These are phyloP conservation scores for Caenorhabditis japonica DNA, from an alignment of 2,888 invertebrate species.

Conservation along the genomic window DNA sequence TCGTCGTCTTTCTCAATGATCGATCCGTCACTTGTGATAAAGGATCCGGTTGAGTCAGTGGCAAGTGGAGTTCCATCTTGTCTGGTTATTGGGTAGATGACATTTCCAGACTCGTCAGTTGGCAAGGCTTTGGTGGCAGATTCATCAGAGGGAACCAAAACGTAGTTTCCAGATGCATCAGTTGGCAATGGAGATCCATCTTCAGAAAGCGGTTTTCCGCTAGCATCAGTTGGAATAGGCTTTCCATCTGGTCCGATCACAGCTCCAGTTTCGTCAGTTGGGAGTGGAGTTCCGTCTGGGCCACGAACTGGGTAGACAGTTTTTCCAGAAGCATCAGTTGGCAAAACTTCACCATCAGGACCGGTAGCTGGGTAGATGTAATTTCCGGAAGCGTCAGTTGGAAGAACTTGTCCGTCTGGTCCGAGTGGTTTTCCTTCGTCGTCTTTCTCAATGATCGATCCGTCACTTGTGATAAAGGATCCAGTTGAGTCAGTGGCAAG, in stretches of 20 bases:
- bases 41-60: slow-evolving; percentile 31
- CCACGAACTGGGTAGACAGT: slow-evolving; percentile 54
- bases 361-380: slow-evolving; percentile 45
- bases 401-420: slow-evolving; percentile 50
- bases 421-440: slow-evolving; percentile 53
- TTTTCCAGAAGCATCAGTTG: slow-evolving; percentile 33
- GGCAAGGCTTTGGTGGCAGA: slow-evolving; percentile 30
- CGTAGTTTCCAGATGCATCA: slow-evolving; percentile 10
- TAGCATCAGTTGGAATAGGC: slow-evolving; percentile 51
- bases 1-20: slow-evolving; percentile 33
- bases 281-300: slow-evolving; percentile 55
- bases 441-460: slow-evolving; percentile 48
- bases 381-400: slow-evolving; percentile 41
- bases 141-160: slow-evolving; percentile 4
- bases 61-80: slow-evolving; percentile 31
- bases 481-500: slow-evolving; percentile 61
- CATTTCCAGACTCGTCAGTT: slow-evolving; percentile 32
- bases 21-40: slow-evolving; percentile 8
- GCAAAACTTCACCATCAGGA: slow-evolving; percentile 45
- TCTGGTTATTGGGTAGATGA: slow-evolving; percentile 43
- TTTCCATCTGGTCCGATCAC: slow-evolving; percentile 50
- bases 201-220: slow-evolving; percentile 39
- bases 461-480: slow-evolving; percentile 46
- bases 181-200: slow-evolving; percentile 51
- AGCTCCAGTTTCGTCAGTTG: slow-evolving; percentile 55